Base-by-base conservation (phyloP, 2,888 invertebrate species). In the Lepidocyrtoides sp. region DNA sequence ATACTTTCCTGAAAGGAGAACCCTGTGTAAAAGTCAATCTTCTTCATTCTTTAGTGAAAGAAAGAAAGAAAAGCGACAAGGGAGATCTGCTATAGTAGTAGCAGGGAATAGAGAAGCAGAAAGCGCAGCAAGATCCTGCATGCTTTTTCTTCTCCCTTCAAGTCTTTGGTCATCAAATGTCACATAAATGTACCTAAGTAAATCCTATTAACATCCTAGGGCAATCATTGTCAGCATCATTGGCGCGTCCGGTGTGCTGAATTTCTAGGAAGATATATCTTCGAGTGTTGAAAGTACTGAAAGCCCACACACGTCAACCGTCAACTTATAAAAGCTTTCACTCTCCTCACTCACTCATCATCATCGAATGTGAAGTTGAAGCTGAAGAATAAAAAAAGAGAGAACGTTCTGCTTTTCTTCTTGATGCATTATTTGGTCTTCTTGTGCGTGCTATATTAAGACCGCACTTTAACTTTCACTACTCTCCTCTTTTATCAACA, bases 121-220 rank as follows among this genome's bases (percentile, higher is more conserved):
- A n/a, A n/a, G n/a, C 48, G n/a, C 48, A 63, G 20, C 5, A 23
- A 7, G 1, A n/a, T 10, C 20, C 20, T 20, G 12, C 26, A 12
- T 75, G 4, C 57, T 57, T 17, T 17, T 17, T 14, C 51, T 51
- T 51, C 17, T n/a, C n/a, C n/a, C n/a, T n/a, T 8, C 17, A 41
- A 72, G 72, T 60, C 72, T 77, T 79, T 81, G 87, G 87, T 79
- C 87, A 87, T 87, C 87, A 87, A 87, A 69, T 87, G 87, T 87
- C 87, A 79, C 87, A 79, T 87, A 79, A 79, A 87, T 66, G 87
- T 87, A 48, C 87, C 79, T 66, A 87, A 77, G 87, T 20, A 87
- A 79, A 87, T 87, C 79, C 87, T 87, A 87, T 87, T 87, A 87
- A 81, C 87, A 87, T 79, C 87, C 81, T 81, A 79, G 63, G 79